phyloP scores from a whole-genome alignment of 2,888 invertebrate species.

The Elmis aenea region DNA sequence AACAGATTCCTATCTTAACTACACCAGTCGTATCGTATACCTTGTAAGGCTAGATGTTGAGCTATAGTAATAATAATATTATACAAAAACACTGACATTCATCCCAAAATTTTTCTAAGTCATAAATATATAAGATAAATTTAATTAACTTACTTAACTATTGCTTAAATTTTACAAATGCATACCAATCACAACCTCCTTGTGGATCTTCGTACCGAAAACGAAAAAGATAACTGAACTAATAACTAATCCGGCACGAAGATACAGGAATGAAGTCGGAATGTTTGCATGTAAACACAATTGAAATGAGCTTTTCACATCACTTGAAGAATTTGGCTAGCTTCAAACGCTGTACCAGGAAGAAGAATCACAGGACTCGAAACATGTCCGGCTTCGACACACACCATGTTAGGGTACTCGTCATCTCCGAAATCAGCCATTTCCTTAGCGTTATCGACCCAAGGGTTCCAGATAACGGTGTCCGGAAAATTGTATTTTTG shows the following conservation, averaged over 20 bases:
- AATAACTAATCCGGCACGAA: conserved; percentile 21
- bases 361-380: conserved; percentile 80
- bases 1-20: conserved; percentile 34
- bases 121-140: conserved; percentile 23
- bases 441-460: conserved; percentile 88
- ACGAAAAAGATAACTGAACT: conserved; percentile 17
- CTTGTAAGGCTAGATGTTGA: conserved; percentile 39
- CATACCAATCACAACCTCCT: conserved; percentile 26
- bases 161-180: conserved; percentile 30
- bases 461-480: conserved; percentile 97
- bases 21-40: conserved; percentile 46
- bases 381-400: conserved; percentile 91
- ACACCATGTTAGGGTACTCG: conserved; percentile 94
- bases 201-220: conserved; percentile 19
- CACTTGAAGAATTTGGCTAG: conserved; percentile 84
- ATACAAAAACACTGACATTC: conserved; percentile 18
- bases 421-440: conserved; percentile 95
- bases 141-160: conserved; percentile 28
- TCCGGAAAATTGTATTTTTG: conserved; percentile 94
- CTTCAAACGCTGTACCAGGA: conserved; percentile 88
- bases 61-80: conserved; percentile 13
- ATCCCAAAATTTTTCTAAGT: conserved; percentile 20
- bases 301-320: conserved; percentile 37
- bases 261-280: conserved; percentile 22
- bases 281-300: conserved; percentile 16